Evolutionary conservation across 2,113 vertebrate species (phyloP), one percentile per base, ranked within the genome.

Genomic region (Clarias batrachus): DNA sequence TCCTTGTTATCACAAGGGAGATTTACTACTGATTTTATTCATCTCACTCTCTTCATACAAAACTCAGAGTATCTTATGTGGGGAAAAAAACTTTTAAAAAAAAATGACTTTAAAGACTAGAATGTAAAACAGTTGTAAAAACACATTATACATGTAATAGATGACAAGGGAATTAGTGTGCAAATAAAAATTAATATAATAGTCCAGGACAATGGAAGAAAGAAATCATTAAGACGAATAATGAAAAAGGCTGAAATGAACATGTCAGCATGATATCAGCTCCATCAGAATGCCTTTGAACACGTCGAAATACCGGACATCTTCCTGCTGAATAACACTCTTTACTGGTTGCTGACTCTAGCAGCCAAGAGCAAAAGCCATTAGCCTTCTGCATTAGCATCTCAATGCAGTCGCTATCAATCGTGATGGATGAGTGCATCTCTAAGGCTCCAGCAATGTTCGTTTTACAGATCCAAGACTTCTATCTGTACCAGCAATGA

Each of bases 321-420:
- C 59, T 74, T 87, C 82, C 62, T 65, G 88, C 57, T 89, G 86
- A 87, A 86, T 89, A 86, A 89, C 89, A 88, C 76, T 71, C 13
- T 19, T 68, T 52, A 56, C 54, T 60, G 66, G 66, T 78, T 54
- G 77, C 48, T 86, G 78, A 14, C 71, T 52, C 80, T 54, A 85
- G 76, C 48, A 54, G 73, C 48, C 77, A 68, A 82, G 68, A 76
- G 66, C 16, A 37, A 68, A 66, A 81, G 82, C 82, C 73, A 87
- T 74, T 83, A 85, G 79, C 81, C 57, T 62, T 54, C 76, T 71
- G 74, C 86, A 91, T 90, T 84, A 86, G 86, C 90, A 91, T 92
- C 52, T 81, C 56, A 92, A 93, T 86, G 81, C 37, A 17, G 52
- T 23, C 71, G 68, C 84, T 87, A 62, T 80, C 33, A 33, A 77